phyloP scores from a whole-genome alignment of 2,797 vertebrate genomes.

The Xenopus petersii region DNA sequence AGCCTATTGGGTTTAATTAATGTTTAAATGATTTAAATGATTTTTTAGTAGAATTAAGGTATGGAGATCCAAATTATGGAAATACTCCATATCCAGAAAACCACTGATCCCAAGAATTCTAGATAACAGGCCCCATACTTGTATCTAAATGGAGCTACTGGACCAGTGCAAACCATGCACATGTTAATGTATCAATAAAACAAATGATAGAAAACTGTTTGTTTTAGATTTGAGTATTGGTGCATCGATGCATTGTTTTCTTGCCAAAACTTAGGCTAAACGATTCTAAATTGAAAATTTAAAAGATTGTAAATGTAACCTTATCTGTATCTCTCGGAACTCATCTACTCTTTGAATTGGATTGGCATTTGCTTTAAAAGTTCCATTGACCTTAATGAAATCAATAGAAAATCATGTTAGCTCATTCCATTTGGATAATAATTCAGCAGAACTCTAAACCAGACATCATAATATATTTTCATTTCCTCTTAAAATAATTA shows the following conservation, averaged over 20 bases:
- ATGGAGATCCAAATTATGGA: too few relatives aligned
- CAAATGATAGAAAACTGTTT: too few relatives aligned
- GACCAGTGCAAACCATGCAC: too few relatives aligned
- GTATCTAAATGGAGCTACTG: too few relatives aligned
- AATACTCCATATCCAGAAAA: too few relatives aligned
- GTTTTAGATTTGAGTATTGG: background rate
- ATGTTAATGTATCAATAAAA: too few relatives aligned
- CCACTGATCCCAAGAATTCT: too few relatives aligned
- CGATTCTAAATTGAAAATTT: background rate
- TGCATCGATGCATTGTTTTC: background rate
- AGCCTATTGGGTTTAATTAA: too few relatives aligned
- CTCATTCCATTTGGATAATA: background rate
- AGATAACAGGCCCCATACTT: too few relatives aligned
- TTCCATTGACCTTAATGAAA: conserved; percentile 1
- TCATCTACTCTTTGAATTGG: background rate
- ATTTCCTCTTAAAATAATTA: background rate
- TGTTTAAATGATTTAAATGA: too few relatives aligned
- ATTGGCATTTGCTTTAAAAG: background rate
- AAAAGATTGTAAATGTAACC: background rate
- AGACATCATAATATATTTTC: background rate
- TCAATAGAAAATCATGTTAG: background rate
- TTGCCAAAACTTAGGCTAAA: background rate
- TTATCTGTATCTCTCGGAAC: background rate
- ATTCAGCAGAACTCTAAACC: background rate
- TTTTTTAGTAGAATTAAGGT: too few relatives aligned